These are phyloP conservation scores for Perccottus glenii DNA, from an alignment of 2,113 vertebrate species.

Conservation along the genomic window DNA sequence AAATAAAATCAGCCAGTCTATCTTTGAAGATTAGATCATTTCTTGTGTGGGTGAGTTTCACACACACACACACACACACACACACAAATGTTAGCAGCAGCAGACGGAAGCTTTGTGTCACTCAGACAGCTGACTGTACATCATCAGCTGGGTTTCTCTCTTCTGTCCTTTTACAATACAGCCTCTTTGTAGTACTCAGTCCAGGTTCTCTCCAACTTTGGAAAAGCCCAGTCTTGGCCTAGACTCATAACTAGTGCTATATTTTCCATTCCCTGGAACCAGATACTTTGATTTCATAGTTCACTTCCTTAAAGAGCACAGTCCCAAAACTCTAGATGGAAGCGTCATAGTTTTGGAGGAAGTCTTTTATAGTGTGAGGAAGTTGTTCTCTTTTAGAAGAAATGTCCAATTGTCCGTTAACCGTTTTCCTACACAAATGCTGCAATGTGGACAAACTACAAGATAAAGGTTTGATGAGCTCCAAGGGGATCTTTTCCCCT, in stretches of 20 bases:
- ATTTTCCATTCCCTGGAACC: constrained; percentile 9
- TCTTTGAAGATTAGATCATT: constrained; percentile 33
- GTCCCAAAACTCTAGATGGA: constrained; percentile 81
- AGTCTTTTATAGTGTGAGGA: constrained; percentile 89
- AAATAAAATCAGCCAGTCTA: constrained; percentile 16
- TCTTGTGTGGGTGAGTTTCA: constrained; percentile 11
- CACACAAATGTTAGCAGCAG: constrained; percentile 53
- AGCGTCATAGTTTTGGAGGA: constrained; percentile 92
- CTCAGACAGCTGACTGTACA: constrained; percentile 55
- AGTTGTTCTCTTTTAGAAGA: constrained; percentile 88
- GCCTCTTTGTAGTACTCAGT: constrained; percentile 21
- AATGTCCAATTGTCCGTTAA: constrained; percentile 90
- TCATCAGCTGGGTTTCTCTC: constrained; percentile 40
- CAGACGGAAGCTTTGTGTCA: constrained; percentile 64
- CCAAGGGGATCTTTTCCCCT: constrained; percentile 90
- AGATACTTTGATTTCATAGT: constrained; percentile 7
- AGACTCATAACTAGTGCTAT: constrained; percentile 8
- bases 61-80: constrained; percentile 24
- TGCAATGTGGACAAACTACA: constrained; percentile 89
- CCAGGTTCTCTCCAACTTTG: constrained; percentile 24
- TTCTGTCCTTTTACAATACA: constrained; percentile 17
- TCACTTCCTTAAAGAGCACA: constrained; percentile 30
- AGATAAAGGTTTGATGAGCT: constrained; percentile 88
- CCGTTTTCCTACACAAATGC: constrained; percentile 95
- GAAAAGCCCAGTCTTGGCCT: constrained; percentile 16